Percentiles rank a stretch among this genome's conserved stretches.
Conservation (phyloP, 37 sponge, comb jelly and placozoan species). For the Mnemiopsis leidyi region DNA sequence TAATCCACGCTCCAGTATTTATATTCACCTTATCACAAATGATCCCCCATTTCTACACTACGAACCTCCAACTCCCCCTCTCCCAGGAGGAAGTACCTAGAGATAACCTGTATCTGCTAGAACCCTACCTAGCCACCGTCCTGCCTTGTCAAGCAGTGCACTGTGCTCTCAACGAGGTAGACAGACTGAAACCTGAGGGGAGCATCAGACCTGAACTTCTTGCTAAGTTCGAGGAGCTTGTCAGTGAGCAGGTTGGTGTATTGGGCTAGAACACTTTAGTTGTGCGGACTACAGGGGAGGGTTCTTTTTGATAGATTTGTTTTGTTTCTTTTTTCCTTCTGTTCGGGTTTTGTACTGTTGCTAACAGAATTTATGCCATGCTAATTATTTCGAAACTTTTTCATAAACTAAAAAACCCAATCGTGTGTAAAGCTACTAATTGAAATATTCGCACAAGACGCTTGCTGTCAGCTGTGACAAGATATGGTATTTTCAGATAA, state of each 20-base stretch:
- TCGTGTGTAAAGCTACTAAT: too few relatives aligned
- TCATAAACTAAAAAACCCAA: too few relatives aligned
- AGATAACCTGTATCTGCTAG: background rate
- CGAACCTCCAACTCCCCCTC: background rate
- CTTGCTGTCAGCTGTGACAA: background rate
- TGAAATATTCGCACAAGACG: too few relatives aligned
- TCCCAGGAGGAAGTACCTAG: background rate
- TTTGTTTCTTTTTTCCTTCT: too few relatives aligned
- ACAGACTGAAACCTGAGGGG: background rate
- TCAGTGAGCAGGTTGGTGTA: background rate
- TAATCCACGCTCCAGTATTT: background rate
- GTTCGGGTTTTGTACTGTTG: too few relatives aligned
- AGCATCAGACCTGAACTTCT: background rate
- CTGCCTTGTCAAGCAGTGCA: slow-evolving; percentile 2
- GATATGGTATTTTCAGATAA: too few relatives aligned
- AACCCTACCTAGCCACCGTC: slow-evolving; percentile 8
- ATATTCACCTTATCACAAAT: background rate
- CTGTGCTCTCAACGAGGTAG: background rate
- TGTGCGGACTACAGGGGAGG: too few relatives aligned
- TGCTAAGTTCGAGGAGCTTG: background rate
- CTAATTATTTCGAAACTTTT: too few relatives aligned
- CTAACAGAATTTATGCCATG: too few relatives aligned
- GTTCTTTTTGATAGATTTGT: too few relatives aligned
- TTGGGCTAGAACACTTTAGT: too few relatives aligned
- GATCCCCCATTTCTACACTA: background rate